Evolutionary conservation across 2,888 invertebrate species (phyloP), one percentile per base, ranked within the genome.

Genomic region (Archips xylosteana): DNA sequence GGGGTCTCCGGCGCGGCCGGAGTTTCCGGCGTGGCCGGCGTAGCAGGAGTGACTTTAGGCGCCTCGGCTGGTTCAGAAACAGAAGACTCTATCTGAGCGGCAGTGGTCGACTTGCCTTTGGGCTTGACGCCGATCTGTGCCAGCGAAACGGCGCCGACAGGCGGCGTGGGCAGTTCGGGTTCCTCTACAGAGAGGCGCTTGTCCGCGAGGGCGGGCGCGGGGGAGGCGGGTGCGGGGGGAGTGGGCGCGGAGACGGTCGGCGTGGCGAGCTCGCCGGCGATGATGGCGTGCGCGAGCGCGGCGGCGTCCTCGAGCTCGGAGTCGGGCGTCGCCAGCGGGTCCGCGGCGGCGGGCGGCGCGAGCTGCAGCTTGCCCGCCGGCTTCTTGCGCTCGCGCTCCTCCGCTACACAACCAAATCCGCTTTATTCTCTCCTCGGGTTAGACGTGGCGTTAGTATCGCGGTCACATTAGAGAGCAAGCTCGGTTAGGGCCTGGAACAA

Each of bases 401-500:
- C 94, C 85, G 91, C 95, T 94, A 94, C 89, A 93, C 93, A 93
- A 94, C 91, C 92, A 93, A 91, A 86, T 87, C 89, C 89, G 90
- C 92, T 89, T 92, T 92, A 92, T 87, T 89, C 90, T 91, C 92
- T 89, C 87, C 86, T 87, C 89, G 88, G 89, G 85, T 94, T 93
- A 94, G 88, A 87, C 91, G 87, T 88, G 91, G 89, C 92, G 94
- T 95, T 95, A 95, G 94, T 95, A 93, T 90, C 85, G 94, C 92
- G 90, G 87, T 95, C 95, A 95, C 95, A 95, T 94, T 92, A 95
- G 87, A 91, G 94, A 92, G 92, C 95, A 95, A 95, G 94, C 94
- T 92, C 94, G 94, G 94, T 94, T 94, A 95, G 93, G 91, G 94
- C 94, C 95, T 95, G 95, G 91, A 95, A 95, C 95, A 95, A 93